Percentiles rank a stretch among this genome's conserved stretches.
Evolutionary conservation across 2,888 invertebrate species (phyloP).

Genomic region (Calephelis perditalis): DNA sequence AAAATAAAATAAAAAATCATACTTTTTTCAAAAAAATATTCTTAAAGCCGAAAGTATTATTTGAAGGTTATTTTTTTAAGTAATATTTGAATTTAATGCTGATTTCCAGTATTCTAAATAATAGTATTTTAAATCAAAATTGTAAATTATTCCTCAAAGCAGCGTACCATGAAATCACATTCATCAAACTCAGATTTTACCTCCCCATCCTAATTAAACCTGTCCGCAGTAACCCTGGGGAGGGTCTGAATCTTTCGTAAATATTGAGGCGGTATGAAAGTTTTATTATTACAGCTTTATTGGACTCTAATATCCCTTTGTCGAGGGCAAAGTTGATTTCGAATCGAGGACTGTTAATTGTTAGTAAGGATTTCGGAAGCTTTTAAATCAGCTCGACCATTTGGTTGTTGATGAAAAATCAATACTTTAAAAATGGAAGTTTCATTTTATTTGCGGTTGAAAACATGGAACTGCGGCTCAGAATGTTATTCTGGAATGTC

Average conservation of each 20-base stretch:
- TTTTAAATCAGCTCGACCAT: constrained; percentile 1
- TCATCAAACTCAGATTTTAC: constrained; percentile 74
- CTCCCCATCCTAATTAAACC: constrained; percentile 69
- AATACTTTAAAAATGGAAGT: neutral
- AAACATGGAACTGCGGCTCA: neutral
- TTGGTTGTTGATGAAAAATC: neutral
- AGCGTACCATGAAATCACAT: constrained; percentile 67
- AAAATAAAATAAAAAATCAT: too few species aligned
- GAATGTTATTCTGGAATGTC: too few species aligned
- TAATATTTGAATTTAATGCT: too few species aligned
- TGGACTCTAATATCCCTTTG: constrained; percentile 43
- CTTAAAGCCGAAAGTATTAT: too few species aligned
- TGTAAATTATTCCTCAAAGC: constrained; percentile 52
- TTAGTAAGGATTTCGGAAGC: constrained; percentile 3
- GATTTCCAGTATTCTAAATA: neutral
- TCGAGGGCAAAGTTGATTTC: constrained; percentile 35
- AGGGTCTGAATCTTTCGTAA: constrained; percentile 52
- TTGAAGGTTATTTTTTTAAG: too few species aligned
- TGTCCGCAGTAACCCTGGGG: constrained; percentile 55
- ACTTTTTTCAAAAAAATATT: too few species aligned
- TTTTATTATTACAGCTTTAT: constrained; percentile 61
- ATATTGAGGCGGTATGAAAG: constrained; percentile 65
- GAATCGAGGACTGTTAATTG: constrained; percentile 12
- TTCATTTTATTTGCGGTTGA: neutral
- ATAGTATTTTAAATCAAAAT: constrained; percentile 34